Evolutionary conservation across 2,888 invertebrate genomes (phyloP), one percentile per base, ranked within the genome.

Genomic region (Muschampia plurimacula): DNA sequence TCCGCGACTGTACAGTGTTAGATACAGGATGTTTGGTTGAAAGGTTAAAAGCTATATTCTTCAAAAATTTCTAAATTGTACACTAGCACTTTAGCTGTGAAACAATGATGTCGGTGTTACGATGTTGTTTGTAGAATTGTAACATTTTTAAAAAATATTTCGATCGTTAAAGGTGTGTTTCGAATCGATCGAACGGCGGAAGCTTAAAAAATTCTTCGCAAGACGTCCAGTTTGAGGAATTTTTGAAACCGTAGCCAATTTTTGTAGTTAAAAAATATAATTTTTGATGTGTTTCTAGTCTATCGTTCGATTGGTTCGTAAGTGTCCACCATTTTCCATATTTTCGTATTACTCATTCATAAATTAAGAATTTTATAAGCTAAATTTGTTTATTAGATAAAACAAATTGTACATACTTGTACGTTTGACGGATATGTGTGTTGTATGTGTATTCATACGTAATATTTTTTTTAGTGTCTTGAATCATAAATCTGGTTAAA

Each of bases 371-470:
- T 59, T 15, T 62, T 36, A 63, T 71, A 72, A 62, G 72, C 60
- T 72, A 72, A 68, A 67, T 57, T 66, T 72, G 67, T 74, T 73
- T 74, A 75, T 72, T 72, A 49, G 75, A 74, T 78, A 75, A 76
- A 76, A 76, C 57, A 32, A 75, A 78, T 78, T 78, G 79, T 81
- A 81, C 77, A 79, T 78, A 77, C 74, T 49, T 77, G 81, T 81
- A 80, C 78, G 80, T 79, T 79, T 78, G 81, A 74, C 74, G 75
- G 77, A 74, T 75, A 74, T 79, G 78, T 75, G 79, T 78, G 78
- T 57, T 39, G 74, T 77, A 67, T 67, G 77, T 74, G 78, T 79
- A 78, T 75, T 74, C 55, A 74, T 76, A 73, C 67, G 67, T 55
- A 52, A 52, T 75, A 73, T 22, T 72, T 68, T 71, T 59, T 63